Conservation (phyloP, 2,888 invertebrate species). For the Drosophila neonasuta region DNA sequence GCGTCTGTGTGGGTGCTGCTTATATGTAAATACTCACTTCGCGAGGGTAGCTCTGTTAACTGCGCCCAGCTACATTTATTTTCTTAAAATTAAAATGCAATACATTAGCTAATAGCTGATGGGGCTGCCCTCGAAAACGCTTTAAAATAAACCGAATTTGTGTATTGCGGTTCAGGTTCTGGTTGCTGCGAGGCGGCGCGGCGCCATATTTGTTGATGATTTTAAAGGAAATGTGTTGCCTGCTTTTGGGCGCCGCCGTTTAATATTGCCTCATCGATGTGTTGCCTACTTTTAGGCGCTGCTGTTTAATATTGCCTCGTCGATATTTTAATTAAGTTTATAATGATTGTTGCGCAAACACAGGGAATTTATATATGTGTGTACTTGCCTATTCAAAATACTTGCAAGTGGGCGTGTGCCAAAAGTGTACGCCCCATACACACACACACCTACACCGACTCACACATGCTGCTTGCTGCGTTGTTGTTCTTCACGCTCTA, state of each 20-base stretch:
- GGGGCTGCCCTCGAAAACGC: constrained; percentile 2
- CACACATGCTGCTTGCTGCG: constrained; percentile 1
- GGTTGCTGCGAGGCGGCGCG: constrained; percentile 54
- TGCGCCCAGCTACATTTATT: not conserved
- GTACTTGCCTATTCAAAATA: constrained; percentile 16
- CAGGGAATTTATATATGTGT: not conserved
- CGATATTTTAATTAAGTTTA: constrained; percentile 76
- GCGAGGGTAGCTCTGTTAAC: constrained; percentile 28
- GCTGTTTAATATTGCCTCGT: constrained; percentile 52
- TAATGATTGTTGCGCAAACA: constrained; percentile 55
- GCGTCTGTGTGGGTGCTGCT: constrained; percentile 8
- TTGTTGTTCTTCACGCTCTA: constrained; percentile 17
- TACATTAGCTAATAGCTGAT: not conserved
- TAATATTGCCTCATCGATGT: constrained; percentile 31
- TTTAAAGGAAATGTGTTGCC: constrained; percentile 44
- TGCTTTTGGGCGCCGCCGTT: constrained; percentile 43
- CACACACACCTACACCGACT: not conserved
- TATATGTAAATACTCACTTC: constrained; percentile 35
- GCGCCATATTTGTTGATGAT: constrained; percentile 40
- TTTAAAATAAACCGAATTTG: constrained; percentile 11
- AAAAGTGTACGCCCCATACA: not conserved
- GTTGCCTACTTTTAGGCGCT: constrained; percentile 42
- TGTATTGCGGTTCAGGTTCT: constrained; percentile 7
- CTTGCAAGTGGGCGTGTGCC: constrained; percentile 17
- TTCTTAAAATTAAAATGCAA: not conserved